Evolutionary conservation across 2,113 vertebrate genomes (phyloP).

Genomic region (Chaenocephalus aceratus): DNA sequence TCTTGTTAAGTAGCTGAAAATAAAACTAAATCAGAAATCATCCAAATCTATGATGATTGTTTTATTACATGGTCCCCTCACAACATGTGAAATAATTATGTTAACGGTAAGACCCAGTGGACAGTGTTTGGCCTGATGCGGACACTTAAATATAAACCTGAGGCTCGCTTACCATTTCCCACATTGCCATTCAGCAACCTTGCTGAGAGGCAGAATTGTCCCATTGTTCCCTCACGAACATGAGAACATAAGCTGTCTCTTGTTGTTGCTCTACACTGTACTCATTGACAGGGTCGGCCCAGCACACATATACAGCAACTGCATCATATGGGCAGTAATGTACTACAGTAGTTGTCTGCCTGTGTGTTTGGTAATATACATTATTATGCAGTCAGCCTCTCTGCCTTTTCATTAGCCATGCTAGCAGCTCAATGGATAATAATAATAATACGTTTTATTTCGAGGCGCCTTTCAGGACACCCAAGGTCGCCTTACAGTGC

Average conservation of each 20-base stretch:
- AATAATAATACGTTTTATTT: too few species aligned
- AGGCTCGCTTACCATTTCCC: constrained; percentile 27
- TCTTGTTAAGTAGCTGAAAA: constrained; percentile 6
- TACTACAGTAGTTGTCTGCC: neutral
- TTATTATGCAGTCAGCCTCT: neutral
- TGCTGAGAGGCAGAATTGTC: constrained; percentile 44
- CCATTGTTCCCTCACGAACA: constrained; percentile 38
- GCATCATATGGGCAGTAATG: neutral
- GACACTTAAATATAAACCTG: constrained; percentile 40
- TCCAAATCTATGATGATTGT: constrained; percentile 21
- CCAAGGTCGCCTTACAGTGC: too few species aligned
- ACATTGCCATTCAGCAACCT: constrained; percentile 50
- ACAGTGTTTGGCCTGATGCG: constrained; percentile 31
- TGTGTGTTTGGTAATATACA: neutral
- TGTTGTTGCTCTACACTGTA: constrained; percentile 4
- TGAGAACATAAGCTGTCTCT: constrained; percentile 32
- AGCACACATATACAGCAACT: neutral
- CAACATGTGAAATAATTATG: constrained; percentile 33
- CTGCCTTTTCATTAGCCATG: too few species aligned
- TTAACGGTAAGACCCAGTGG: constrained; percentile 23
- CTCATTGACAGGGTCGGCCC: constrained; percentile 14
- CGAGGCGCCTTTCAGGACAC: too few species aligned
- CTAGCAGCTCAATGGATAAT: too few species aligned
- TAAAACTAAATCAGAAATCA: constrained; percentile 1
- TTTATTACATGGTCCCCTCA: constrained; percentile 31